phyloP scores from a whole-genome alignment of 2,113 vertebrate species.

The Actinemys pallida region DNA sequence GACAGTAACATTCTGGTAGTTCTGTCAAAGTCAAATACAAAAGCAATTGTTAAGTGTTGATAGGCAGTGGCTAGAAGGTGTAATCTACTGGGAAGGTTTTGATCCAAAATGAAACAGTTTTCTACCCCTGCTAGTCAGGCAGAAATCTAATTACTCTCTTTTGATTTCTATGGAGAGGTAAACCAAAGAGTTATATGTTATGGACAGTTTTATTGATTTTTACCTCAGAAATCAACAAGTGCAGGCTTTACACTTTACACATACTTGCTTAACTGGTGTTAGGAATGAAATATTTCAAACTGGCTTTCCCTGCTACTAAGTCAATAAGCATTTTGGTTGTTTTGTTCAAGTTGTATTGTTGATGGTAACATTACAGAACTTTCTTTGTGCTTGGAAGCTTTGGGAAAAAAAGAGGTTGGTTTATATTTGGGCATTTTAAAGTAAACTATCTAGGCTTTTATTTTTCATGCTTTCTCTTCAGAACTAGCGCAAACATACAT shows the following conservation, averaged over 20 bases:
- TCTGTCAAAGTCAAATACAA: conserved; percentile 75
- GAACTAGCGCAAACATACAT: background rate
- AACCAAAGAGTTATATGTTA: conserved; percentile 78
- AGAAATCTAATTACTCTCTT: conserved; percentile 83
- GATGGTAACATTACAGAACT: conserved; percentile 60
- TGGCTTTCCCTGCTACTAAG: conserved; percentile 67
- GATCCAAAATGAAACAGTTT: conserved; percentile 81
- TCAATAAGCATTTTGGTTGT: conserved; percentile 78
- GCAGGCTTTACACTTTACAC: conserved; percentile 79
- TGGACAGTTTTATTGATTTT: conserved; percentile 81
- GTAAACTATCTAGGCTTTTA: background rate
- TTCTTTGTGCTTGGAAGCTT: conserved; percentile 41
- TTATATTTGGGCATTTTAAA: background rate
- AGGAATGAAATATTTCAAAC: conserved; percentile 80
- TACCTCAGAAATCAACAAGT: conserved; percentile 82
- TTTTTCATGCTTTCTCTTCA: background rate
- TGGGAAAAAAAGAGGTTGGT: background rate
- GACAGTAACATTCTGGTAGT: conserved; percentile 72
- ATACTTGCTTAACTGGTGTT: conserved; percentile 77
- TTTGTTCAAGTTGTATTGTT: conserved; percentile 70
- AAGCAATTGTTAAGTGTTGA: conserved; percentile 78
- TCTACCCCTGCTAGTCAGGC: conserved; percentile 80
- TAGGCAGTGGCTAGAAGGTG: conserved; percentile 73
- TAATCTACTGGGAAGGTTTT: conserved; percentile 78
- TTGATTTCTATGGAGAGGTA: conserved; percentile 79